These are phyloP conservation scores for Psettodes erumei DNA, from an alignment of 2,113 vertebrate species.

Conservation along the genomic window DNA sequence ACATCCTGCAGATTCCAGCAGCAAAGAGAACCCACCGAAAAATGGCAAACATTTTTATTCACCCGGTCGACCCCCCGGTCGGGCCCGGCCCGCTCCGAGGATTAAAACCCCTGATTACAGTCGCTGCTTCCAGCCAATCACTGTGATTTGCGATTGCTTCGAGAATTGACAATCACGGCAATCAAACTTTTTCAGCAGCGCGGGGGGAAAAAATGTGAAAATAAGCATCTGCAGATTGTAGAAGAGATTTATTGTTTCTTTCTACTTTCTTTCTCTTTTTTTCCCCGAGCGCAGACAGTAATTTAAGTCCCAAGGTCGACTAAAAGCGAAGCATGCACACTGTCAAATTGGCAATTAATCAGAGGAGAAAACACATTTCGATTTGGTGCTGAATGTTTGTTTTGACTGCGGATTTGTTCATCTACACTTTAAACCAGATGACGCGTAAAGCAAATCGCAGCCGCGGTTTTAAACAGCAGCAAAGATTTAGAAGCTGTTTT, in stretches of 20 bases:
- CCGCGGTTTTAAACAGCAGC: not conserved
- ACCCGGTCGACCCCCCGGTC: too few relatives aligned
- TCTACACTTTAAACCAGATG: conserved; percentile 1
- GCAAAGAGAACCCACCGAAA: conserved; percentile 33
- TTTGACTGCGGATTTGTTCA: not conserved
- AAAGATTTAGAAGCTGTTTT: not conserved
- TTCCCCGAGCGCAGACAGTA: not conserved
- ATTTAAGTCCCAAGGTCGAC: not conserved
- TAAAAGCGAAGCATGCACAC: not conserved
- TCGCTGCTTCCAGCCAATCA: not conserved
- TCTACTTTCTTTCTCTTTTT: not conserved
- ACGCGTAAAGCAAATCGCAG: not conserved
- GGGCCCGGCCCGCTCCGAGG: too few relatives aligned
- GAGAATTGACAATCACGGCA: conserved; percentile 13
- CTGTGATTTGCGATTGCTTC: conserved; percentile 23
- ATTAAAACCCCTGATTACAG: conserved; percentile 35
- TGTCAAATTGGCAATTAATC: not conserved
- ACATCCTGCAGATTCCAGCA: conserved; percentile 59
- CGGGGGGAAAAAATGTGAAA: not conserved
- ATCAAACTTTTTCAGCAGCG: conserved; percentile 14
- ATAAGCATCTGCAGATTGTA: not conserved
- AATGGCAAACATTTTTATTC: conserved; percentile 67
- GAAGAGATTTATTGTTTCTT: conserved; percentile 12
- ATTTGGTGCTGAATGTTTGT: not conserved
- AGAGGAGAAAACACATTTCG: not conserved